A percentile compares a stretch with the other conserved stretches of the same genome.
These are phyloP conservation scores for Dolomedes plantarius DNA, from an alignment of 2,888 invertebrate species.

Conservation along the genomic window DNA sequence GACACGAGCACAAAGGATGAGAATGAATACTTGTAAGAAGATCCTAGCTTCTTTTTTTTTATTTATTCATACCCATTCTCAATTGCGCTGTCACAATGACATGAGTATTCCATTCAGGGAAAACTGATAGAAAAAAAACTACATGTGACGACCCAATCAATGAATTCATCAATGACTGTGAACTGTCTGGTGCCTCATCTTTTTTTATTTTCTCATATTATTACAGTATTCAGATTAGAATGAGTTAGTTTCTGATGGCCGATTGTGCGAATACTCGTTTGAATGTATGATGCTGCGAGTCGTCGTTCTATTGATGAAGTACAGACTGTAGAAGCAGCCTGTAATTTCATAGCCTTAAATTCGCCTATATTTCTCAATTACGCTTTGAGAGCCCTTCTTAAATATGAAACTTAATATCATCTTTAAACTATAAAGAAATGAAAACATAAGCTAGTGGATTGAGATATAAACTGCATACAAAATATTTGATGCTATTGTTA, in stretches of 20 bases:
- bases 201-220: not conserved
- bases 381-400: too few species aligned
- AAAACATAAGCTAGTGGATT: too few species aligned
- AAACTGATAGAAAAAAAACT: not conserved
- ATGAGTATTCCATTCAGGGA: not conserved
- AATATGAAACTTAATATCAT: too few species aligned
- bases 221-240: too few species aligned
- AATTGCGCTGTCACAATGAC: not conserved
- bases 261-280: not conserved
- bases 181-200: not conserved
- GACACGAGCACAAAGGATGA: not conserved
- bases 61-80: not conserved
- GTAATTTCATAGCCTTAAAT: too few species aligned
- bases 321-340: too few species aligned
- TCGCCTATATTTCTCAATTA: too few species aligned
- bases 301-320: too few species aligned
- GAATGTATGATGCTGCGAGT: too few species aligned
- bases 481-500: too few species aligned
- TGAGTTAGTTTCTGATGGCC: not conserved
- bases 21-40: not conserved
- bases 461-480: too few species aligned
- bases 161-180: not conserved
- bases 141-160: not conserved
- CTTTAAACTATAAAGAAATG: too few species aligned
- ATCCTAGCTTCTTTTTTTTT: not conserved